These are phyloP conservation scores for Diorhabda carinulata DNA, from an alignment of 1,140 invertebrate species.

Conservation along the genomic window DNA sequence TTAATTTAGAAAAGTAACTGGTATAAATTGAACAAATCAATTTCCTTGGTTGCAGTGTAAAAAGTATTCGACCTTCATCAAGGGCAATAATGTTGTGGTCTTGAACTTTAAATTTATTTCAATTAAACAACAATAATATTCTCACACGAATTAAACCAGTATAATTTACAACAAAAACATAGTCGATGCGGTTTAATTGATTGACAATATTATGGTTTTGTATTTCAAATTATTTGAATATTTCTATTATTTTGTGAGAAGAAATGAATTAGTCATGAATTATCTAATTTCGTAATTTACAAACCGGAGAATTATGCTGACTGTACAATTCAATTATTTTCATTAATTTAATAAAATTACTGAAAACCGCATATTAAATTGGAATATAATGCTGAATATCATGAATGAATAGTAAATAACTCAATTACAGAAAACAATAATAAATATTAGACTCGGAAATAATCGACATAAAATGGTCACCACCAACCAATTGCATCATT, in stretches of 20 bases:
- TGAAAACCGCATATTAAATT: background rate
- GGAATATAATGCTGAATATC: background rate
- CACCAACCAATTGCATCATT: too few species aligned
- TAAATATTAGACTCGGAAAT: too few species aligned
- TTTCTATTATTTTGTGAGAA: background rate
- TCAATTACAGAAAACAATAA: too few species aligned
- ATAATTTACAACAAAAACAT: constrained; percentile 1
- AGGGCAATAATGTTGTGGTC: constrained; percentile 10
- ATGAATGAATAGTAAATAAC: too few species aligned
- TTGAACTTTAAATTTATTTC: constrained; percentile 13
- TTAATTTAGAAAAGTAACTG: constrained; percentile 1
- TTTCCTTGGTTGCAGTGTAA: constrained; percentile 7
- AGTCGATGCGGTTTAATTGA: background rate
- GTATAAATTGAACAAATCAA: constrained; percentile 6
- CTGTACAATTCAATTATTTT: background rate
- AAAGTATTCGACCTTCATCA: constrained; percentile 8
- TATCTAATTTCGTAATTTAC: constrained; percentile 1
- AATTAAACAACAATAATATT: constrained; percentile 12
- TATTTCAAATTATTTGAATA: background rate
- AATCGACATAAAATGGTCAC: too few species aligned
- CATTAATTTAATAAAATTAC: constrained; percentile 1
- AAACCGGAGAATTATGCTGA: background rate
- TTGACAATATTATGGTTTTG: background rate
- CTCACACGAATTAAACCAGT: constrained; percentile 10
- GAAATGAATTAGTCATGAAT: background rate